phyloP scores from a whole-genome alignment of 2,113 vertebrate genomes.

The Periophthalmus modestus region DNA sequence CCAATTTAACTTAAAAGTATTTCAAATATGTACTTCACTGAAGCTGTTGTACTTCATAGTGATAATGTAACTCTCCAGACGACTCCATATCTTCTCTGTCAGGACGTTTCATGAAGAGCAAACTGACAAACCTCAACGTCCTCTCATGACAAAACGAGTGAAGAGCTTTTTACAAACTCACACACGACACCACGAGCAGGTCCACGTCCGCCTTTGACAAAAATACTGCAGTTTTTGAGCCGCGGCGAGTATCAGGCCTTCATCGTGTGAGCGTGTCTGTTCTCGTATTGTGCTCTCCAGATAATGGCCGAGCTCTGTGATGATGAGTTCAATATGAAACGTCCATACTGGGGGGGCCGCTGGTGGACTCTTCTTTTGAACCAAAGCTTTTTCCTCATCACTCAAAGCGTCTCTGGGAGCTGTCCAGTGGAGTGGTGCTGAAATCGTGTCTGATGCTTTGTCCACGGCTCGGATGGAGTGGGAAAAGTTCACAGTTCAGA shows the following conservation, averaged over 20 bases:
- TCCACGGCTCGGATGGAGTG: slow-evolving; percentile 32
- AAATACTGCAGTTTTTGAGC: too few relatives aligned
- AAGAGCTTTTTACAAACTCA: background rate
- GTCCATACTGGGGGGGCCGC: slow-evolving; percentile 11
- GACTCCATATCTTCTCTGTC: too few relatives aligned
- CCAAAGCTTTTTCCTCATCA: slow-evolving; percentile 24
- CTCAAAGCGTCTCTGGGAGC: slow-evolving; percentile 34
- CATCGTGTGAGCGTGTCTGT: background rate
- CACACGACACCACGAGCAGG: background rate
- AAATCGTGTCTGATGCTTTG: slow-evolving; percentile 47
- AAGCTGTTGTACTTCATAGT: too few relatives aligned
- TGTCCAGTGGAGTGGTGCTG: slow-evolving; percentile 60
- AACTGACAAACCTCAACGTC: background rate
- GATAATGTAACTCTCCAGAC: too few relatives aligned
- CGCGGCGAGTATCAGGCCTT: background rate
- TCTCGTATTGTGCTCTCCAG: background rate
- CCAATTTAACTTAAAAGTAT: too few relatives aligned
- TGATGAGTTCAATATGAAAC: slow-evolving; percentile 22
- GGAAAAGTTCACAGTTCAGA: background rate
- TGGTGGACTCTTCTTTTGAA: slow-evolving; percentile 19
- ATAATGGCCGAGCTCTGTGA: slow-evolving; percentile 24
- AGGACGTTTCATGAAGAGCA: too few relatives aligned
- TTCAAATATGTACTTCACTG: too few relatives aligned
- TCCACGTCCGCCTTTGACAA: background rate
- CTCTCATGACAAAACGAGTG: background rate